Base-by-base conservation (phyloP, 2,888 invertebrate species). In the Altica lythri region DNA sequence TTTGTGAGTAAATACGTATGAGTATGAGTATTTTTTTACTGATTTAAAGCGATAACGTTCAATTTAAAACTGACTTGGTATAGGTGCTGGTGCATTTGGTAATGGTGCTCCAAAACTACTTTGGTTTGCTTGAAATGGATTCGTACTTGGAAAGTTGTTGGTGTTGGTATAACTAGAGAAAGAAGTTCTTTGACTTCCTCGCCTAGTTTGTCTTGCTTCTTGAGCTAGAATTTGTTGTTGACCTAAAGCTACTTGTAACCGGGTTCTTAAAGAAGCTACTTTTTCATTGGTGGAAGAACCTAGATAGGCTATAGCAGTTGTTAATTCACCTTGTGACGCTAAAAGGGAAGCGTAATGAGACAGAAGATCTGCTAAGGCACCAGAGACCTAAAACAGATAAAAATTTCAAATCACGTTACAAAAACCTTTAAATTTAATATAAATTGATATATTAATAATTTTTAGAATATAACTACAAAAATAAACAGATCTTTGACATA, bases 281-380 rank as follows among this genome's bases (percentile, higher is more conserved):
- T 74, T 75, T 16, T 77, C 78, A 59, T 85, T 82, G 58, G 78
- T 77, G 5, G 85, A 82, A 25, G 82, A 80, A 2, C 86, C 86
- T 45, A 95, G 78, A 67, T 92, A 89, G 49, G 80, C 80, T 13
- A 92, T 77, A 0, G 96, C 95, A 3, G 86, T 83, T 52, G 83
- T 82, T 14, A 95, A 79, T 61, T 88, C 87, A 38, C 95, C 96
- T 75, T 95, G 95, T 0, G 90, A 82, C 0, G 92, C 92, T 47
- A 96, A 77, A 5, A 92, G 79, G 22, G 83, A 82, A n/a, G 94
- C 92, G 77, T 95, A 96, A 64, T 85, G 82, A 1, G 84, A 82
- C 43, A 95, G 77, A 17, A 92, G 81, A 8, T 83, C 78, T 0
- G 91, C 90, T 58, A 94, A 79, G 44, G 82, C 80, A 5, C 87